These are phyloP conservation scores for Hemistola chrysoprasaria DNA, from an alignment of 2,888 invertebrate species.

Conservation along the genomic window DNA sequence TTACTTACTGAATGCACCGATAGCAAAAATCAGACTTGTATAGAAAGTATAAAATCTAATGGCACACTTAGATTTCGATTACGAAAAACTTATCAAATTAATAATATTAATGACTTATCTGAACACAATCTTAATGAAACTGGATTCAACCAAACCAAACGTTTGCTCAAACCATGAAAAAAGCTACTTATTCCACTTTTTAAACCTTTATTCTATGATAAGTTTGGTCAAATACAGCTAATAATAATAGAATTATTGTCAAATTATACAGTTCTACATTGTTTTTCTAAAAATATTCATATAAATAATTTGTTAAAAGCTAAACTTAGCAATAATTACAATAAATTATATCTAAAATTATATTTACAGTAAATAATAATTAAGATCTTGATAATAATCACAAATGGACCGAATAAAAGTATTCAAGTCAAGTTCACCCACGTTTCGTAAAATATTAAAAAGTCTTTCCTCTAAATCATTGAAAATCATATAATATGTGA, in stretches of 20 bases:
- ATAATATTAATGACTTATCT: constrained; percentile 10
- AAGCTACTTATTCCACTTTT: too few relatives aligned
- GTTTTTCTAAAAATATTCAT: constrained; percentile 21
- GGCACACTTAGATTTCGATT: constrained; percentile 20
- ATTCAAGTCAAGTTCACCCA: constrained; percentile 3
- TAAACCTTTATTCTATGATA: too few relatives aligned
- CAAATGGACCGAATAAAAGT: neutral
- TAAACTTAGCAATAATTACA: constrained; percentile 15
- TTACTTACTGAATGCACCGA: constrained; percentile 20
- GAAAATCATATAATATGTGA: too few relatives aligned
- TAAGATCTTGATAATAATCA: constrained; percentile 24
- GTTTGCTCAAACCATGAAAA: too few relatives aligned
- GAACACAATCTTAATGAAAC: constrained; percentile 21
- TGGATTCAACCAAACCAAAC: too few relatives aligned
- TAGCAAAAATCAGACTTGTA: constrained; percentile 36
- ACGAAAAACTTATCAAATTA: constrained; percentile 8
- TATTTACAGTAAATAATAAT: constrained; percentile 55
- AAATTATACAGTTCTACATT: constrained; percentile 29
- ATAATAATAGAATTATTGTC: constrained; percentile 19
- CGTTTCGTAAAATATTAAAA: neutral
- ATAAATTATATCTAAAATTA: constrained; percentile 9
- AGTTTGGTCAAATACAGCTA: too few relatives aligned
- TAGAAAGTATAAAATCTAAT: constrained; percentile 22
- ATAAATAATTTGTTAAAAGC: constrained; percentile 21
- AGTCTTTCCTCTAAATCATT: too few relatives aligned